These are phyloP conservation scores for Diplosoma virens DNA, from an alignment of 23 tunicate genomes.

Conservation along the genomic window DNA sequence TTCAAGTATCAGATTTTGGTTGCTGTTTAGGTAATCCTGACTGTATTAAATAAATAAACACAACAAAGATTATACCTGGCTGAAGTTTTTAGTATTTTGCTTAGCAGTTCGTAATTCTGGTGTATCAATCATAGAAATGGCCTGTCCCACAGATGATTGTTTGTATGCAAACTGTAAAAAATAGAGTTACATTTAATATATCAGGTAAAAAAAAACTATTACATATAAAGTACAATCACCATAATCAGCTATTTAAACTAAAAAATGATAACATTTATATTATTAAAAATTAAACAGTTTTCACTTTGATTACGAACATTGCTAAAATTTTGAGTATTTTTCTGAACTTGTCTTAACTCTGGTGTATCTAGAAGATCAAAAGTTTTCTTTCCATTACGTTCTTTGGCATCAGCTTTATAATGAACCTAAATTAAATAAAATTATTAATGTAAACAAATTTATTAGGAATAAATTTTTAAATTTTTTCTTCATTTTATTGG, in stretches of 20 bases:
- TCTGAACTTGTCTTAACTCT: conserved; percentile 75
- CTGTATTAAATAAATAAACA: too few species aligned
- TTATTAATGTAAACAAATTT: too few species aligned
- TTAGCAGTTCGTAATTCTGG: conserved; percentile 91
- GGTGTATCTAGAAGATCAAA: conserved; percentile 71
- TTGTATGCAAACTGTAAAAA: conserved; percentile 69
- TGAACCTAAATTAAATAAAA: conserved; percentile 36
- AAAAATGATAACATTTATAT: not conserved
- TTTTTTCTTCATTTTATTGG: too few species aligned
- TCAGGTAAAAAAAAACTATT: too few species aligned
- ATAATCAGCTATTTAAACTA: too few species aligned
- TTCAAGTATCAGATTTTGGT: too few species aligned
- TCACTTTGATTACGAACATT: conserved; percentile 18
- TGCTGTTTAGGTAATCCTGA: too few species aligned
- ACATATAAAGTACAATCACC: too few species aligned
- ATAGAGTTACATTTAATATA: too few species aligned
- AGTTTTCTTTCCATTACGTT: conserved; percentile 49
- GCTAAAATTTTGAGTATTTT: conserved; percentile 89
- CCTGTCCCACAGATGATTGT: conserved; percentile 50
- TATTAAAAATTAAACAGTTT: not conserved
- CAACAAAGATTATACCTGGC: too few species aligned
- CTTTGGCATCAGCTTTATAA: conserved; percentile 70
- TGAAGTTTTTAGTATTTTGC: conserved; percentile 83
- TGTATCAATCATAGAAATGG: conserved; percentile 76
- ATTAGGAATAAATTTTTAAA: too few species aligned